Base-by-base conservation (phyloP, 2,888 invertebrate genomes). In the Phoenoteleia sp. region DNA sequence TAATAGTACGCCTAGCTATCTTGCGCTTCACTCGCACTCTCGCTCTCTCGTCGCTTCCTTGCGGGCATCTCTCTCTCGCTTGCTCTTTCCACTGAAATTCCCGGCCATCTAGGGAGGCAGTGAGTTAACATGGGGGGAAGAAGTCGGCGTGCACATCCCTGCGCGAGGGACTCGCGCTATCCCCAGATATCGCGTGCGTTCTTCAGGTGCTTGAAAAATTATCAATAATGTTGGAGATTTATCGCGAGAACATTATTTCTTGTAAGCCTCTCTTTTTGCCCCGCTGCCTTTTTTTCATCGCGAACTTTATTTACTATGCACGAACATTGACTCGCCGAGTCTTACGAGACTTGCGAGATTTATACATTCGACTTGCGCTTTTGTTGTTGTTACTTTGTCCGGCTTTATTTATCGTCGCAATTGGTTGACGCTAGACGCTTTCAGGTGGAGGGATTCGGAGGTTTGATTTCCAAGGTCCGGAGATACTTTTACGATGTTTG, bases 141-240 rank as follows among this genome's bases (percentile, higher is more conserved):
- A 52, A 56, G 62, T 58, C 66, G 27, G 52, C 45, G 54, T 49
- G 69, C 47, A 25, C 77, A 77, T 67, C 80, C 67, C 71, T 58
- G 81, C 67, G 49, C 56, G 47, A 19, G 7, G 47, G 29, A 56
- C 54, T 23, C 60, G 39, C 58, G 54, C 54, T 84, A 69, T 75
- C 71, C 76, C 62, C 62, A 69, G 81, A 81, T 85, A 85, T 79
- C 69, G 85, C 84, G 84, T 62, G 72, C 85, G 77, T 79, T 85
- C 85, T 81, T 81, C 81, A 67, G 77, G 62, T 67, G 81, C 81
- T 60, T 81, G 54, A 79, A 85, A 79, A 81, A 85, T 85, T 79
- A 81, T 85, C 81, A 81, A 85, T 85, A 77, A 85, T 81, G 81
- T 74, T 69, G 76, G 77, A 74, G 85, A 85, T 85, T 85, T 85